Evolutionary conservation across 2,888 invertebrate genomes (phyloP).

Genomic region (Pseudococcus longispinus): DNA sequence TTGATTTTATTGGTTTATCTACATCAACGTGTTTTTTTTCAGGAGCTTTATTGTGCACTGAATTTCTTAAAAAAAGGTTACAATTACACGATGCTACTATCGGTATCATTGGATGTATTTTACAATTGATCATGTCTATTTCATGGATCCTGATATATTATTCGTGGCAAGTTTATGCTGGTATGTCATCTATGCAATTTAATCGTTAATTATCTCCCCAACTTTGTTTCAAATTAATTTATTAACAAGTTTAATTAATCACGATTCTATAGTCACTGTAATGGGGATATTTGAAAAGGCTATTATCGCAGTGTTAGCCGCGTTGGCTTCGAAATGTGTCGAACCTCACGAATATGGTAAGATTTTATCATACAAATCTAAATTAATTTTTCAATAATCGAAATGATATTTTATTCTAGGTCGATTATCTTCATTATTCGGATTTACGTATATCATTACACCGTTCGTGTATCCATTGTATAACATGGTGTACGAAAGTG

Average conservation of each 20-base stretch:
- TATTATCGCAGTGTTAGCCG: not conserved
- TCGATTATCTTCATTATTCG: slow-evolving; percentile 10
- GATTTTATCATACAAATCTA: no score
- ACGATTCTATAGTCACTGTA: not conserved
- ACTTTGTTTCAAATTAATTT: no score
- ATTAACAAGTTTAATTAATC: no score
- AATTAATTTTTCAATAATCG: not conserved
- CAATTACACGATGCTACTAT: slow-evolving; percentile 2
- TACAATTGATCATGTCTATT: not conserved
- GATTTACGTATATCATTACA: not conserved
- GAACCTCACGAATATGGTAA: slow-evolving; percentile 8
- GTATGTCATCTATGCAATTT: not conserved
- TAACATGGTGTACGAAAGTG: not conserved
- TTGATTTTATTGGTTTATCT: not conserved
- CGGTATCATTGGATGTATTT: not conserved
- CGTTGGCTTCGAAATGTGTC: slow-evolving; percentile 14
- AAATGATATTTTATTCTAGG: not conserved
- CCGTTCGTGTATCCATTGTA: not conserved
- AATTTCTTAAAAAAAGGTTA: not conserved
- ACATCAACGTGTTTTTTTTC: not conserved
- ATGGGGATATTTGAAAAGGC: slow-evolving; percentile 14
- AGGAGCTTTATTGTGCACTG: slow-evolving; percentile 20
- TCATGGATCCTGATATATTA: not conserved
- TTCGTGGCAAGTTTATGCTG: slow-evolving; percentile 19
- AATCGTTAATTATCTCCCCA: no score